phyloP scores from a whole-genome alignment of 1,140 invertebrate species.

The Heliconius congener region DNA sequence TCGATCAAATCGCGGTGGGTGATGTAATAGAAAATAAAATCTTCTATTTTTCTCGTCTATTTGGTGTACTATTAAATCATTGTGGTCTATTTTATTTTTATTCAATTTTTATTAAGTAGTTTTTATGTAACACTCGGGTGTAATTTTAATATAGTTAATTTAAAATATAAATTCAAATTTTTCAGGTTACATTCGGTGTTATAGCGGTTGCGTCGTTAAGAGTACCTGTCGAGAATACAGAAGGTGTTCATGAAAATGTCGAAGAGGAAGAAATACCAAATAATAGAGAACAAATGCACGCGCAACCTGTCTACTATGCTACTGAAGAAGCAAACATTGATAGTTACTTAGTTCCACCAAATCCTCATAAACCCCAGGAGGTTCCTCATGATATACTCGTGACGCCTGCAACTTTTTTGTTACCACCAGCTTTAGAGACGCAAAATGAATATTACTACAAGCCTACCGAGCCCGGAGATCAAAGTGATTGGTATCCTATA shows the following conservation, averaged over 20 bases:
- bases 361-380: slow-evolving; percentile 53
- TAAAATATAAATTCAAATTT: neutral
- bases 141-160: neutral
- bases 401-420: slow-evolving; percentile 62
- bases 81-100: slow-evolving; percentile 30
- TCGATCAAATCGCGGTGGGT: slow-evolving; percentile 60
- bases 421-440: slow-evolving; percentile 58
- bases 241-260: slow-evolving; percentile 36
- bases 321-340: slow-evolving; percentile 51
- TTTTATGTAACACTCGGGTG: slow-evolving; percentile 19
- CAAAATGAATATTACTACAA: slow-evolving; percentile 56
- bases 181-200: slow-evolving; percentile 50
- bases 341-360: slow-evolving; percentile 61
- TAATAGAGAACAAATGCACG: slow-evolving; percentile 37
- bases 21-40: slow-evolving; percentile 50
- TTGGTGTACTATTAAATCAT: slow-evolving; percentile 27
- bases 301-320: slow-evolving; percentile 53
- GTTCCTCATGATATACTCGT: slow-evolving; percentile 44
- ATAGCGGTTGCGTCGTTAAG: slow-evolving; percentile 52
- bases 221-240: slow-evolving; percentile 55
- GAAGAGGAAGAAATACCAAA: slow-evolving; percentile 19
- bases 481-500: slow-evolving; percentile 72
- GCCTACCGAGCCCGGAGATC: slow-evolving; percentile 53
- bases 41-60: slow-evolving; percentile 17
- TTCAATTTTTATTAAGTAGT: slow-evolving; percentile 8